These are phyloP conservation scores for Drosophila paulistorum DNA, from an alignment of 1,140 invertebrate genomes.

Conservation along the genomic window DNA sequence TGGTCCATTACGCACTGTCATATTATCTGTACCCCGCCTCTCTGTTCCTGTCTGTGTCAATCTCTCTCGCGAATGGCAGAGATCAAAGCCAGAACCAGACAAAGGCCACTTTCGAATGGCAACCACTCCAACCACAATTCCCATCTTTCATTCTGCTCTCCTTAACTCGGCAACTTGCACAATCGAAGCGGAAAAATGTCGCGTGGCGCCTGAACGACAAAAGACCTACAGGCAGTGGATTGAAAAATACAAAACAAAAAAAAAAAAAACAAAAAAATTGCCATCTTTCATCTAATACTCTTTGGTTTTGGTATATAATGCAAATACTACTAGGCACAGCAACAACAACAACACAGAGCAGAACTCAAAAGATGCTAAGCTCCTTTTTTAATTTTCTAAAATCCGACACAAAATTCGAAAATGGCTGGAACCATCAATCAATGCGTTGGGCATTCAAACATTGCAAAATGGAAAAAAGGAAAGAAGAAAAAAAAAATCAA, in stretches of 20 bases:
- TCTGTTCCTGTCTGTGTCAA: background rate
- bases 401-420: slow-evolving; percentile 49
- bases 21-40: no score
- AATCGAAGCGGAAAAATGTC: slow-evolving; percentile 74
- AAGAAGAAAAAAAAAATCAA: slow-evolving; percentile 68
- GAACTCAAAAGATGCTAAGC: slow-evolving; percentile 49
- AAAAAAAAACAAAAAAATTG: background rate
- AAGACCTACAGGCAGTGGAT: slow-evolving; percentile 43
- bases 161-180: slow-evolving; percentile 5
- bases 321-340: slow-evolving; percentile 44
- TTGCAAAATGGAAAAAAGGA: background rate
- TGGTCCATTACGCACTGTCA: background rate
- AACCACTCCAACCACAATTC: slow-evolving; percentile 29
- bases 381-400: slow-evolving; percentile 76
- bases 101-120: slow-evolving; percentile 41
- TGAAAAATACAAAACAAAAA: slow-evolving; percentile 17
- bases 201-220: slow-evolving; percentile 59
- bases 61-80: slow-evolving; percentile 12
- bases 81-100: slow-evolving; percentile 65
- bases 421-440: slow-evolving; percentile 66
- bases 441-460: slow-evolving; percentile 2
- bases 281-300: slow-evolving; percentile 59
- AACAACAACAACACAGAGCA: background rate
- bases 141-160: slow-evolving; percentile 4
- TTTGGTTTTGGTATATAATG: slow-evolving; percentile 58